Conservation (phyloP, 2,888 invertebrate species). For the Nephrotoma guestfalica region DNA sequence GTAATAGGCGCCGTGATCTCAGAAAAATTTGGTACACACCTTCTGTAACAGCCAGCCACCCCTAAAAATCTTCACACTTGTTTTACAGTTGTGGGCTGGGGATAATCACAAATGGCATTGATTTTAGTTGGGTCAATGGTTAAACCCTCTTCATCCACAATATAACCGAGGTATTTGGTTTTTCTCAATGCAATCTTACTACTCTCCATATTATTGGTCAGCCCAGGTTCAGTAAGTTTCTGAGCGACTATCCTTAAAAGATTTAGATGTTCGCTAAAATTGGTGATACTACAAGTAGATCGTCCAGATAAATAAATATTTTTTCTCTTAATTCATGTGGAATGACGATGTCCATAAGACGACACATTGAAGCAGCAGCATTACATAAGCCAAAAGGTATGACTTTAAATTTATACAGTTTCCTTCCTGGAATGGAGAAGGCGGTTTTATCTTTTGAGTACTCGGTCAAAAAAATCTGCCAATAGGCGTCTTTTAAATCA, state of each 20-base stretch:
- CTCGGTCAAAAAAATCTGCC: no score
- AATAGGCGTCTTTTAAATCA: no score
- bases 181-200: not conserved
- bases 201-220: conserved; percentile 5
- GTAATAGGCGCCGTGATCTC: not conserved
- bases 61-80: no score
- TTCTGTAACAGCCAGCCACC: no score
- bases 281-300: not conserved
- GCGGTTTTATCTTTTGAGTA: no score
- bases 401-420: conserved; percentile 6
- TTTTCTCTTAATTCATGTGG: conserved; percentile 11
- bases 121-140: not conserved
- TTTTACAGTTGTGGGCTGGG: no score
- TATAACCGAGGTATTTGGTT: conserved; percentile 6
- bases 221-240: not conserved
- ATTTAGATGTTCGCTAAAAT: conserved; percentile 4
- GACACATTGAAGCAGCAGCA: conserved; percentile 11
- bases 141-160: conserved; percentile 7
- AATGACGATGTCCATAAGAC: conserved; percentile 15
- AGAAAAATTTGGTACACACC: not conserved
- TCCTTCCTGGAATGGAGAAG: no score
- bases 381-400: conserved; percentile 12
- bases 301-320: conserved; percentile 8
- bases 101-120: no score
- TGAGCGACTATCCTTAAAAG: not conserved